phyloP scores from a whole-genome alignment of 2,888 invertebrate genomes.

The Lepidonotus clava region DNA sequence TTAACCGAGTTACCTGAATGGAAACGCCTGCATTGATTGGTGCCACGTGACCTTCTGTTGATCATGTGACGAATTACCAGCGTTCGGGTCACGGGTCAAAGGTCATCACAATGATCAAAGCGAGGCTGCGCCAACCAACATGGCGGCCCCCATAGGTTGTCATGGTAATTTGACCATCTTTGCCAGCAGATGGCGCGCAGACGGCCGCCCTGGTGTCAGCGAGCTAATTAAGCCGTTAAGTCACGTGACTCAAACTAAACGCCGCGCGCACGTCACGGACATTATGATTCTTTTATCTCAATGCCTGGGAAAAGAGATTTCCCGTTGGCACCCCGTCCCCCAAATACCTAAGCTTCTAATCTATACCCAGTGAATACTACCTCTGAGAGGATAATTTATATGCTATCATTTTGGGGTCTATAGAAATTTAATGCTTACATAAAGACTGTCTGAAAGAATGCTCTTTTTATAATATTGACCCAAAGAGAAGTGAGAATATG shows the following conservation, averaged over 20 bases:
- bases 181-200: not conserved
- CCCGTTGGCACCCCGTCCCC: too few relatives aligned
- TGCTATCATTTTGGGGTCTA: too few relatives aligned
- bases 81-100: not conserved
- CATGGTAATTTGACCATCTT: constrained; percentile 14
- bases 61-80: not conserved
- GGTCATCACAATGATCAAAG: not conserved
- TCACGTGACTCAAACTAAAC: constrained; percentile 4
- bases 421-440: too few relatives aligned
- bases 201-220: not conserved
- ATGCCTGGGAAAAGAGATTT: too few relatives aligned
- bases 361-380: too few relatives aligned
- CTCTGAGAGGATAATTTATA: too few relatives aligned
- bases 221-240: not conserved
- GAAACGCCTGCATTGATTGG: not conserved
- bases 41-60: not conserved
- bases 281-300: too few relatives aligned
- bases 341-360: too few relatives aligned
- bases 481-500: too few relatives aligned
- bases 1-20: not conserved
- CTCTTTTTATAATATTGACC: too few relatives aligned
- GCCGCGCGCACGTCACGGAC: not conserved
- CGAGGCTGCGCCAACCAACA: not conserved
- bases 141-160: not conserved
- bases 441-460: too few relatives aligned